Base-by-base conservation (phyloP, 2,113 vertebrate species). In the Aspiorhynchus laticeps region DNA sequence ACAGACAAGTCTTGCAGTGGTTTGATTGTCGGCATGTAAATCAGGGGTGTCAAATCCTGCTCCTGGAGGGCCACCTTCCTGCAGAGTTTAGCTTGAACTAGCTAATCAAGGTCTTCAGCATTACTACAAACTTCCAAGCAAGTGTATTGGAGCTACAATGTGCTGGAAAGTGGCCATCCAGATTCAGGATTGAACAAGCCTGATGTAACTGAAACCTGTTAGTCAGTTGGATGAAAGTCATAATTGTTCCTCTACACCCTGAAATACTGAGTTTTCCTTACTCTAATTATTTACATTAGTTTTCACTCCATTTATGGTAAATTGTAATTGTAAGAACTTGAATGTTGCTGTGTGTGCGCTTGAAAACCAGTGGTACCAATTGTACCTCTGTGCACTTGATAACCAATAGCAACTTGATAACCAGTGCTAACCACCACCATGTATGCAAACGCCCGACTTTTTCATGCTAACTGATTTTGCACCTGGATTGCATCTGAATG, bases 11-110 rank as follows among this genome's bases (percentile, higher is more conserved):
- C 24, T 67, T 89, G 36, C 24, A 17, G 24, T 78, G 31, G 41
- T 84, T 83, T 51, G 28, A 61, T 43, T 89, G 61, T 11, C 67
- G 59, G 86, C 86, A 79, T 89, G 83, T 86, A 65, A 83, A 43
- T 75, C 5, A n/a, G 7, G 28, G 15, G 7, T 38, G 12, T 36
- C 69, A 7, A 73, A 38, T 73, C 3, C 19, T 73, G 69, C 31
- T 73, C 12, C 31, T 73, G 69, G 7, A 21, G 28, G 33, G 28
- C 69, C 33, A 73, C 14, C 33, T 73, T 73, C 33, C 15, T 19
- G 31, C 15, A 73, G 17, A 36, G 28, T 21, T 71, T 69, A 31
- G 28, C 67, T 33, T 31, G 26, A 69, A 19, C 21, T n/a, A 63
- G 24, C 61, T 63, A 26, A 63, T n/a, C 51, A 53, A 53, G 51